Evolutionary conservation across 2,797 vertebrate species (phyloP).

Genomic region (Gila robusta): DNA sequence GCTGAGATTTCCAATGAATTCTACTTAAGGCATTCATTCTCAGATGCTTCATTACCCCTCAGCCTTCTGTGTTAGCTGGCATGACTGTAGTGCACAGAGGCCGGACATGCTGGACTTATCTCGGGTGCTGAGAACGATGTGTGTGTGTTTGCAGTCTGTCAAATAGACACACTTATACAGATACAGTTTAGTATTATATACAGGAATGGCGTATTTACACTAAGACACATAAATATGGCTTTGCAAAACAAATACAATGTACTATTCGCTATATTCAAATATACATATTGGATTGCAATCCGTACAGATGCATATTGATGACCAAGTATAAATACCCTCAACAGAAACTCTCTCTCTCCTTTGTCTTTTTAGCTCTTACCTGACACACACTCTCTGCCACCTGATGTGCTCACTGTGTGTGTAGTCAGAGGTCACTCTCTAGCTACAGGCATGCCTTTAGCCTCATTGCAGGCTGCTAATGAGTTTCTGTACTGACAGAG

Average conservation of each 20-base stretch:
- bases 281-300: not conserved
- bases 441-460: constrained; percentile 52
- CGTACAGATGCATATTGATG: not conserved
- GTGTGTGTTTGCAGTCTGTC: not conserved
- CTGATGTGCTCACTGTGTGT: constrained; percentile 41
- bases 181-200: not conserved
- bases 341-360: not conserved
- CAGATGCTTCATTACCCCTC: constrained; percentile 58
- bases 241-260: not conserved
- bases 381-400: constrained; percentile 19
- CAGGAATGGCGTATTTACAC: constrained; percentile 1
- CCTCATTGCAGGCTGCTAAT: constrained; percentile 55
- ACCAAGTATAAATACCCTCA: not conserved
- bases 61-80: constrained; percentile 45
- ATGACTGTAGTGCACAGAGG: constrained; percentile 47
- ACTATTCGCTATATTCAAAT: not conserved
- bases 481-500: constrained; percentile 42
- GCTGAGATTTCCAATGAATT: constrained; percentile 38
- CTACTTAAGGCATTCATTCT: constrained; percentile 52
- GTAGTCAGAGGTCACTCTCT: constrained; percentile 47
- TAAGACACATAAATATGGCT: not conserved
- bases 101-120: constrained; percentile 25
- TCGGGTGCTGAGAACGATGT: not conserved
- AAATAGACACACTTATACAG: constrained; percentile 1
- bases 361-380: not conserved